These are phyloP conservation scores for Heliothis subflexa DNA, from an alignment of 1,140 invertebrate genomes.

Conservation along the genomic window DNA sequence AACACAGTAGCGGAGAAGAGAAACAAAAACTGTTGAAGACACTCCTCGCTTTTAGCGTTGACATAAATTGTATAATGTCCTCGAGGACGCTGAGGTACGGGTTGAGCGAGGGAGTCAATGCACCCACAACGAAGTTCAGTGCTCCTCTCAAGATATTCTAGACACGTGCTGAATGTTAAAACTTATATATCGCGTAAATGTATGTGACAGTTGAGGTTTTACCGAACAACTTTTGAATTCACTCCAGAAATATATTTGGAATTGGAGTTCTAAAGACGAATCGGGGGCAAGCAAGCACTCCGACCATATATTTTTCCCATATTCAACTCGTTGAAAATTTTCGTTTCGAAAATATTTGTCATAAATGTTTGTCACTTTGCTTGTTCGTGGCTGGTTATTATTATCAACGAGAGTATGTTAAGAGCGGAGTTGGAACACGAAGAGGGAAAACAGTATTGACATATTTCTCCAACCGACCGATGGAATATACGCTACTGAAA, in stretches of 20 bases:
- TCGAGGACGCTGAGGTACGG: conserved; percentile 48
- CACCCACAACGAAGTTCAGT: conserved; percentile 69
- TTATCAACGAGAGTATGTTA: conserved; percentile 8
- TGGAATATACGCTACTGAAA: neutral
- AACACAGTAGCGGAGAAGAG: conserved; percentile 1
- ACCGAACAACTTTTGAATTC: conserved; percentile 49
- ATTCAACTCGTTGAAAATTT: conserved; percentile 37
- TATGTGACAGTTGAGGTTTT: conserved; percentile 58
- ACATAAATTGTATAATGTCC: conserved; percentile 56
- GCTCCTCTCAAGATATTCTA: conserved; percentile 62
- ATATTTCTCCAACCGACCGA: neutral
- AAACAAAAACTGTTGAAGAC: neutral
- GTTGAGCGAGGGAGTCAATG: conserved; percentile 64
- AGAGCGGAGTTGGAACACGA: neutral
- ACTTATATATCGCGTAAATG: conserved; percentile 57
- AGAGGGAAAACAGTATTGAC: neutral
- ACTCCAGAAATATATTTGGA: conserved; percentile 46
- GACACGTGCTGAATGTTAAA: conserved; percentile 68
- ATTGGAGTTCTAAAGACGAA: conserved; percentile 45
- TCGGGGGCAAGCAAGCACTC: conserved; percentile 40
- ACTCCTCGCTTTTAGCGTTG: conserved; percentile 38
- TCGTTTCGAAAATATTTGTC: conserved; percentile 35
- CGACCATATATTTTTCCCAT: conserved; percentile 31
- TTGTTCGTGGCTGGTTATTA: conserved; percentile 13
- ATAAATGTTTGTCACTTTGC: conserved; percentile 35